A percentile compares a stretch with the other conserved stretches of the same genome.
These are phyloP conservation scores for Callipepla squamata DNA, from an alignment of 2,113 vertebrate species.

Conservation along the genomic window DNA sequence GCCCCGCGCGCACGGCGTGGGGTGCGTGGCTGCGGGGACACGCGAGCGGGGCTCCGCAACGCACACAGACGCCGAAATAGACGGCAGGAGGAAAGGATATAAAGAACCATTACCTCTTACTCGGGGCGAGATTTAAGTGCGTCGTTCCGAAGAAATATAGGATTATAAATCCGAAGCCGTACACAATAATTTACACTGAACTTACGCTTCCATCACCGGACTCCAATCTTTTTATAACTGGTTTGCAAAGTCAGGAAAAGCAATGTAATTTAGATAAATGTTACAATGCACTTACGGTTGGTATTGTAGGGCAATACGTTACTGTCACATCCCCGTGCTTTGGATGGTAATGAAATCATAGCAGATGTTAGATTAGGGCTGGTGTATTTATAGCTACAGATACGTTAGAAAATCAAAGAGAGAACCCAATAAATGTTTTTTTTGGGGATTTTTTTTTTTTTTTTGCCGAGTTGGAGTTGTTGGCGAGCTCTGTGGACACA, in stretches of 20 bases:
- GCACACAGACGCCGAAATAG: slow-evolving; percentile 12
- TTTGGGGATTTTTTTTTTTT: background rate
- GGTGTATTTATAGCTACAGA: slow-evolving; percentile 57
- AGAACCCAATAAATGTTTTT: background rate
- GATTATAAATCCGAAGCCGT: slow-evolving; percentile 53
- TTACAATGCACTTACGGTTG: slow-evolving; percentile 62
- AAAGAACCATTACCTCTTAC: slow-evolving; percentile 61
- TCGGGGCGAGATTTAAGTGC: slow-evolving; percentile 56
- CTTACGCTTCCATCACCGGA: slow-evolving; percentile 63
- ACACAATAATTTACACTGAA: slow-evolving; percentile 66
- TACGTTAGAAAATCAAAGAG: slow-evolving; percentile 51
- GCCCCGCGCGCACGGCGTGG: slow-evolving; percentile 11
- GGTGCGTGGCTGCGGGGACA: slow-evolving; percentile 33
- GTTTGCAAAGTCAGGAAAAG: slow-evolving; percentile 75
- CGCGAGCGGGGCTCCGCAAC: slow-evolving; percentile 24
- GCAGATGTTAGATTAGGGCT: slow-evolving; percentile 71
- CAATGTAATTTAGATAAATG: slow-evolving; percentile 78
- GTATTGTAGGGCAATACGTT: slow-evolving; percentile 70
- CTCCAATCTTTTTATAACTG: slow-evolving; percentile 72
- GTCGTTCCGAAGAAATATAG: slow-evolving; percentile 60
- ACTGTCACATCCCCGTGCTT: slow-evolving; percentile 72
- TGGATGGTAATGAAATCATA: slow-evolving; percentile 72
- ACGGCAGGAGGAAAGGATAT: slow-evolving; percentile 49
- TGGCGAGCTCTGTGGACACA: background rate
- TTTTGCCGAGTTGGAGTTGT: background rate